Base-by-base conservation (phyloP, 2,113 vertebrate genomes). In the Drymodes brunneopygia region DNA sequence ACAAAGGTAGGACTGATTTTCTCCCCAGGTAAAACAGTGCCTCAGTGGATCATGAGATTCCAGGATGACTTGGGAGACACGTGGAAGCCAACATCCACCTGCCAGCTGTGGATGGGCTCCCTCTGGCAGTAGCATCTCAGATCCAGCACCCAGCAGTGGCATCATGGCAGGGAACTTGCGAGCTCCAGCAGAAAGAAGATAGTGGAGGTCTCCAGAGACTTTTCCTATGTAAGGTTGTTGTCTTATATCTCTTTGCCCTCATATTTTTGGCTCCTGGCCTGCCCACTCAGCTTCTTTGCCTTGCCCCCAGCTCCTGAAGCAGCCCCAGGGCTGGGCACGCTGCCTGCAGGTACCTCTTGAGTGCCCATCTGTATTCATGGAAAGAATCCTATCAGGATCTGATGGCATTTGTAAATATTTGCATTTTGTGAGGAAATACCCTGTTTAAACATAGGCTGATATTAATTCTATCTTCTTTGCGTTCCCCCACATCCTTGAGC, bases 361-460 rank as follows among this genome's bases (percentile, higher is more conserved):
- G 25, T 33, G 25, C 67, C 36, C 18, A 48, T 51, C 42, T 88
- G 31, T 42, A 57, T 70, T 66, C 29, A 35, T 29, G 42, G 64
- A 79, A 65, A 42, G 45, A 54, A 42, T 69, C 58, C 73, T 69
- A 10, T 45, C 51, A 73, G 67, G 62, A 29, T 71, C 84, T 69
- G 38, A 22, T 79, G 78, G 71, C 42, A 81, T 53, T 75, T 60
- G 74, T 54, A 85, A 71, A 60, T 60, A 85, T 74, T 88, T 79
- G 45, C 25, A 25, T 94, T 86, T 86, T 83, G 67, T 73, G 61
- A 78, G 75, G 86, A 94, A 96, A 81, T 82, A 44, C 56, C 71
- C 60, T 64, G 8, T 79, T 95, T 62, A 94, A 94, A 78, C 6
- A 6, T 47, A 73, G 47, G 19, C 56, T 69, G 74, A 62, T 51